A percentile compares a stretch with the other conserved stretches of the same genome.
Conservation (phyloP, 2,113 vertebrate genomes). For the Zosterops japonicus region DNA sequence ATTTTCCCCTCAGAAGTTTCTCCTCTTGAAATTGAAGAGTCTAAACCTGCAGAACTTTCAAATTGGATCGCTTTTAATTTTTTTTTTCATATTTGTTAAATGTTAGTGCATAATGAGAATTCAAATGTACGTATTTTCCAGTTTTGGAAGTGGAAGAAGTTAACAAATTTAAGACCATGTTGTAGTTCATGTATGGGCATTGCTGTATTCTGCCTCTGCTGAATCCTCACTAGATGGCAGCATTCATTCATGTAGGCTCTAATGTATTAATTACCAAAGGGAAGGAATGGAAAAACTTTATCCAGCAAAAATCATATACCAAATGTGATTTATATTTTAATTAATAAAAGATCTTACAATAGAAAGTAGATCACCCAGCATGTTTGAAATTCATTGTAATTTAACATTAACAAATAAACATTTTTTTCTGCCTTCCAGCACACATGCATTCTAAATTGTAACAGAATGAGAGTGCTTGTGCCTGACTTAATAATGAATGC, state of each 20-base stretch:
- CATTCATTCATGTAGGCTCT: neutral
- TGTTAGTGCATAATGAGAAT: neutral
- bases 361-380: neutral
- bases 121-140: neutral
- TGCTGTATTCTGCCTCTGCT: neutral
- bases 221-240: constrained; percentile 64
- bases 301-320: neutral
- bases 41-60: neutral
- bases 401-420: neutral
- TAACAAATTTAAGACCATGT: neutral
- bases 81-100: neutral
- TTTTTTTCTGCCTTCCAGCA: neutral
- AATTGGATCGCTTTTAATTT: too few relatives aligned
- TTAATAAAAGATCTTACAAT: neutral
- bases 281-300: neutral
- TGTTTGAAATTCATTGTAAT: neutral
- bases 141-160: neutral
- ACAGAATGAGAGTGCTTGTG: neutral
- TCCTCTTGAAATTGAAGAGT: neutral
- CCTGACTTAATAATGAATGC: neutral
- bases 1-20: neutral
- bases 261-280: rapidly evolving
- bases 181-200: rapidly evolving
- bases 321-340: neutral
- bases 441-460: neutral